Percentiles rank a stretch among this genome's conserved stretches.
These are phyloP conservation scores for Takifugu rubripes DNA, from an alignment of 2,797 vertebrate genomes.

Conservation along the genomic window DNA sequence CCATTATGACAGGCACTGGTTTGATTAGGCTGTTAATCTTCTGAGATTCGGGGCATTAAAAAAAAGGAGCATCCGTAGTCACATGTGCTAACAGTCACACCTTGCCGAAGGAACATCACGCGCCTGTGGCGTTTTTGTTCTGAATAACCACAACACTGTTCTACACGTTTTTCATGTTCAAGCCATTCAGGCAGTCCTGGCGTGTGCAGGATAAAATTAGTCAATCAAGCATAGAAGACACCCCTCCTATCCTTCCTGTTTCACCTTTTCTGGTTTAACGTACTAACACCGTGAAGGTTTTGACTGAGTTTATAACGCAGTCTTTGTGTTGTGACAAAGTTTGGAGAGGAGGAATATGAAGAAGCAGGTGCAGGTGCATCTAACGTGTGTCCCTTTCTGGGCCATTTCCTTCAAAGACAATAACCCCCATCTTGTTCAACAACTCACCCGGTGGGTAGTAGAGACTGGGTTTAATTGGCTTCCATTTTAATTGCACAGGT, in stretches of 20 bases:
- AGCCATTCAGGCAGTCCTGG: too few relatives aligned
- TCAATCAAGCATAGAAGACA: too few relatives aligned
- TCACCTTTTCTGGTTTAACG: slow-evolving; percentile 7
- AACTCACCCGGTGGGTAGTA: slow-evolving; percentile 84
- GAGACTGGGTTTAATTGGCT: slow-evolving; percentile 87
- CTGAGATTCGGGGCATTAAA: slow-evolving; percentile 77
- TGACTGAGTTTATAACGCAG: slow-evolving; percentile 4
- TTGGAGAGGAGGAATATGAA: slow-evolving; percentile 23
- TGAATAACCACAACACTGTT: too few relatives aligned
- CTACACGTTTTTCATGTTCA: too few relatives aligned
- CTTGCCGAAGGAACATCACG: neutral
- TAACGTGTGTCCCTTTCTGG: slow-evolving; percentile 79
- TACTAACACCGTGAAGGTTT: neutral
- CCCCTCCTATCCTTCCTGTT: neutral
- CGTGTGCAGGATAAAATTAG: too few relatives aligned
- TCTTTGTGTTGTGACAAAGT: slow-evolving; percentile 21
- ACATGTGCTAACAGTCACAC: slow-evolving; percentile 38
- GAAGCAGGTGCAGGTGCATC: slow-evolving; percentile 57
- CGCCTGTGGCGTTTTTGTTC: too few relatives aligned
- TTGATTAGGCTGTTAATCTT: slow-evolving; percentile 97
- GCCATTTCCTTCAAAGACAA: slow-evolving; percentile 85
- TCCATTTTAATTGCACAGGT: slow-evolving; percentile 83
- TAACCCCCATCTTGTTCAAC: slow-evolving; percentile 92
- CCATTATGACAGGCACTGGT: slow-evolving; percentile 92
- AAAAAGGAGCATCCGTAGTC: slow-evolving; percentile 53